Percentiles rank a stretch among this genome's conserved stretches.
Evolutionary conservation across 2,797 vertebrate species (phyloP).

Genomic region (Sebastes aleutianus): DNA sequence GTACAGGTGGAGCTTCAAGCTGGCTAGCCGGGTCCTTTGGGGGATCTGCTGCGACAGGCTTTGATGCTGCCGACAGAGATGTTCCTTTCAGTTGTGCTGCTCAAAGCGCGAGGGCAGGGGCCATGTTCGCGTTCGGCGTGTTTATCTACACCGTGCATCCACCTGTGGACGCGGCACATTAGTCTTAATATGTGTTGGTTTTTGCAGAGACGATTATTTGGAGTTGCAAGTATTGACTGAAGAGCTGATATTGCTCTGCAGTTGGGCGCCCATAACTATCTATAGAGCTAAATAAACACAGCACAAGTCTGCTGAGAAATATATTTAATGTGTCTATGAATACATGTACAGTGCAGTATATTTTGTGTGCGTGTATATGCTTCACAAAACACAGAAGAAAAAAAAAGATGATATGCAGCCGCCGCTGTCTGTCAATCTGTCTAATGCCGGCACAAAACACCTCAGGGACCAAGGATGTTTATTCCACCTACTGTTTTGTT

Average conservation of each 20-base stretch:
- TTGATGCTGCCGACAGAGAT: slow-evolving; percentile 64
- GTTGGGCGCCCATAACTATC: background rate
- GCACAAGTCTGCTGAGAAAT: background rate
- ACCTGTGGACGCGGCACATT: slow-evolving; percentile 14
- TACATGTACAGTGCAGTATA: background rate
- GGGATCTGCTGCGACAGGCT: slow-evolving; percentile 55
- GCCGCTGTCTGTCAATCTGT: slow-evolving; percentile 48
- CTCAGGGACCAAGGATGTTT: slow-evolving; percentile 36
- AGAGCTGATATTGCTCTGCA: background rate
- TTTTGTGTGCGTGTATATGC: background rate
- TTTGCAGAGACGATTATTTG: background rate
- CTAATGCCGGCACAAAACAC: slow-evolving; percentile 31
- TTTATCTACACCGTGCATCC: slow-evolving; percentile 5
- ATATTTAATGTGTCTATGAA: slow-evolving; percentile 2
- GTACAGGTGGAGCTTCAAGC: slow-evolving; percentile 63
- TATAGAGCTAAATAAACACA: background rate
- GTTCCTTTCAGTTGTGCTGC: slow-evolving; percentile 42
- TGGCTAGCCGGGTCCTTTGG: slow-evolving; percentile 46
- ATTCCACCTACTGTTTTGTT: slow-evolving; percentile 56
- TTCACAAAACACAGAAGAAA: slow-evolving; percentile 22
- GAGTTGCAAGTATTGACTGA: background rate
- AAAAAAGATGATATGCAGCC: slow-evolving; percentile 41
- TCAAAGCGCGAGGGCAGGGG: slow-evolving; percentile 1
- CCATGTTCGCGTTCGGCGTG: slow-evolving; percentile 3
- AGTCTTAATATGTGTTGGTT: background rate